Conservation (phyloP, 1,140 invertebrate species). For the Drosophila tsacasi region DNA sequence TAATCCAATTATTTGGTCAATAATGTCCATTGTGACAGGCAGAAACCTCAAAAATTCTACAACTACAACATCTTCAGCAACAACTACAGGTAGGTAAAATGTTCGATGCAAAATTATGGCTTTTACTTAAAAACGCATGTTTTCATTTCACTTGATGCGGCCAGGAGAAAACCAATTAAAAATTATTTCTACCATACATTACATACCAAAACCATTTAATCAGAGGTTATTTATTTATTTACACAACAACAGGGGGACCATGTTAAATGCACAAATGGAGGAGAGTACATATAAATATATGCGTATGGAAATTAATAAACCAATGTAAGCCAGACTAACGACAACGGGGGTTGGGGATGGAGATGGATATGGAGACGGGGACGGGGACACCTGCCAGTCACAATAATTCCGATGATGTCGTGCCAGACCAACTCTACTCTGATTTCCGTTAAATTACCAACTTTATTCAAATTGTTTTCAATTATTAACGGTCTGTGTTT, state of each 20-base stretch:
- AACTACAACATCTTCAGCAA: slow-evolving; percentile 33
- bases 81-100: slow-evolving; percentile 49
- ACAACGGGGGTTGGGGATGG: slow-evolving; percentile 1
- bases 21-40: slow-evolving; percentile 33
- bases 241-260: slow-evolving; percentile 28
- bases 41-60: slow-evolving; percentile 15
- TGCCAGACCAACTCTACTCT: slow-evolving; percentile 15
- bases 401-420: slow-evolving; percentile 27
- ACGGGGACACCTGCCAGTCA: slow-evolving; percentile 5
- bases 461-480: slow-evolving; percentile 32
- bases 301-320: slow-evolving; percentile 50
- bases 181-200: slow-evolving; percentile 39
- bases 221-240: slow-evolving; percentile 32
- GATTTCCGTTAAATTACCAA: slow-evolving; percentile 25
- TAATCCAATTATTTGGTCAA: slow-evolving; percentile 6
- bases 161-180: slow-evolving; percentile 52
- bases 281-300: slow-evolving; percentile 27
- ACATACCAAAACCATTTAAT: slow-evolving; percentile 62
- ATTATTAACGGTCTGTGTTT: slow-evolving; percentile 33
- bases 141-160: slow-evolving; percentile 48
- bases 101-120: slow-evolving; percentile 32
- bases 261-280: slow-evolving; percentile 40
- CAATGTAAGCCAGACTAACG: slow-evolving; percentile 45
- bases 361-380: neutral
- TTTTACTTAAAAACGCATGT: neutral